Percentiles rank a stretch among this genome's conserved stretches.
phyloP scores from a whole-genome alignment of 2,797 vertebrate species.

The Myripristis jacobus region DNA sequence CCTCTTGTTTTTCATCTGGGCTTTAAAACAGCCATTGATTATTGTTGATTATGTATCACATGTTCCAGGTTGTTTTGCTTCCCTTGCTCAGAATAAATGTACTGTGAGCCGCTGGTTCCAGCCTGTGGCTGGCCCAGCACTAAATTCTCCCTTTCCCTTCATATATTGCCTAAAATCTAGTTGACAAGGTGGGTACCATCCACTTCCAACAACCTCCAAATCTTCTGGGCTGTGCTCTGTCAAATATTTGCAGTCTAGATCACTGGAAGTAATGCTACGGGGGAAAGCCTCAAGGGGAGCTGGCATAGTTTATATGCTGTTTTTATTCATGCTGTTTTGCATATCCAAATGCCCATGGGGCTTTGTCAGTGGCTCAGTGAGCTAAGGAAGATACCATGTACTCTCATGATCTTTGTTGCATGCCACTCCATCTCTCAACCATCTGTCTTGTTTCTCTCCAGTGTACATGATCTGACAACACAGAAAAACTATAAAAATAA shows the following conservation, averaged over 20 bases:
- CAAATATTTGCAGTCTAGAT: conserved; percentile 6
- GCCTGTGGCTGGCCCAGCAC: not conserved
- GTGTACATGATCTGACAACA: no score
- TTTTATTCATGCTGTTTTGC: not conserved
- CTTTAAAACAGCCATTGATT: not conserved
- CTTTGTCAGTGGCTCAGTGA: not conserved
- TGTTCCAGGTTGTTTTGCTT: not conserved
- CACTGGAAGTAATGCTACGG: no score
- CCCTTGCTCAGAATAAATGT: not conserved
- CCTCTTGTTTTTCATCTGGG: not conserved
- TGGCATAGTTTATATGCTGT: not conserved
- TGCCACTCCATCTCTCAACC: no score
- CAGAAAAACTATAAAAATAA: no score
- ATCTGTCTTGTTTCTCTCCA: no score
- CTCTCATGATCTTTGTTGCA: no score
- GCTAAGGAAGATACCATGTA: not conserved
- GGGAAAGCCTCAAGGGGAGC: not conserved
- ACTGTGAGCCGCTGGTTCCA: not conserved
- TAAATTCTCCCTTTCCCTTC: no score
- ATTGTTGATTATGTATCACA: not conserved
- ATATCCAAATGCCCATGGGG: not conserved
- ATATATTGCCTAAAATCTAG: no score
- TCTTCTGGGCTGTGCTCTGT: not conserved
- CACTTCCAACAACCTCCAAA: not conserved
- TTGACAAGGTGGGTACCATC: not conserved